phyloP scores from a whole-genome alignment of 2,113 vertebrate species.

The Trinectes maculatus region DNA sequence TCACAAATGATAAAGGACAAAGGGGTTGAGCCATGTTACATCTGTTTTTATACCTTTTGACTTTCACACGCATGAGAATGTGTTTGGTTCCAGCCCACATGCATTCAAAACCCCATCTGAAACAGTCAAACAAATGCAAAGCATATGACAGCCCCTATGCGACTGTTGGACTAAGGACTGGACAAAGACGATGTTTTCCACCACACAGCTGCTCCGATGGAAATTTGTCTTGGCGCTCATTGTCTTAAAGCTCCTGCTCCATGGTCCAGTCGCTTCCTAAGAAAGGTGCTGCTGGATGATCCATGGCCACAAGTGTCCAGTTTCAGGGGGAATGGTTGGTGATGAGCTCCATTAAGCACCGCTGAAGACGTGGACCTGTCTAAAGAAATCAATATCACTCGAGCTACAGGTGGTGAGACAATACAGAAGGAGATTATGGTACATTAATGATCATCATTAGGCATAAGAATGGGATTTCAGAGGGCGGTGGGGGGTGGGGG shows the following conservation, averaged over 20 bases:
- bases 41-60: constrained; percentile 47
- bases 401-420: constrained; percentile 47
- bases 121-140: constrained; percentile 58
- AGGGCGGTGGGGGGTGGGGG: background rate
- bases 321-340: constrained; percentile 82
- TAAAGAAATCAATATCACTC: constrained; percentile 25
- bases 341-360: constrained; percentile 85
- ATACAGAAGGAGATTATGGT: background rate
- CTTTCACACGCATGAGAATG: constrained; percentile 57
- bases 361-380: constrained; percentile 61
- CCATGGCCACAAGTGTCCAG: constrained; percentile 78
- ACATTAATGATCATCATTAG: too few relatives aligned
- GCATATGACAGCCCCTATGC: constrained; percentile 70
- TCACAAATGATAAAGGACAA: constrained; percentile 18
- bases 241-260: constrained; percentile 71
- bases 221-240: constrained; percentile 31
- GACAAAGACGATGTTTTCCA: constrained; percentile 47
- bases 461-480: background rate
- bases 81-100: constrained; percentile 64
- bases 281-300: constrained; percentile 82
- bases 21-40: constrained; percentile 6
- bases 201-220: constrained; percentile 67
- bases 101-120: constrained; percentile 64
- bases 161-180: constrained; percentile 39
- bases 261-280: constrained; percentile 80